Conservation (phyloP, 2,888 invertebrate genomes). For the Nomada fabriciana region DNA sequence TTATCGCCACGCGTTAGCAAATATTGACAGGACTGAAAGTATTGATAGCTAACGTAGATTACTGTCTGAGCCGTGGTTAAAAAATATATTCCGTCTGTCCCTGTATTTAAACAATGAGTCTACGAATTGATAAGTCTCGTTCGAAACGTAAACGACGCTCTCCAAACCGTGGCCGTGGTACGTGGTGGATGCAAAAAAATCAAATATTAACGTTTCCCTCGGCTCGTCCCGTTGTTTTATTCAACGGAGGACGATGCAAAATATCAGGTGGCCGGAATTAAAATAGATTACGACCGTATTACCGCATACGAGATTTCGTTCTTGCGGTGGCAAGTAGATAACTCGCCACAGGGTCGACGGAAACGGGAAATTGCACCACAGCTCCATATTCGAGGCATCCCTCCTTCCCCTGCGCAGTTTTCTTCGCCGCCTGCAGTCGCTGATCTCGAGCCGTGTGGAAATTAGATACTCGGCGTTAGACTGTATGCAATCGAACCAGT, state of each 20-base stretch:
- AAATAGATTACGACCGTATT: constrained; percentile 53
- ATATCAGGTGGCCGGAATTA: constrained; percentile 47
- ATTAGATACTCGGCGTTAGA: constrained; percentile 41
- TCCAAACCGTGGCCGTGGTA: background rate
- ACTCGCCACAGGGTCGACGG: constrained; percentile 51
- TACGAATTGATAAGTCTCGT: constrained; percentile 23
- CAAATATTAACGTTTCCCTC: constrained; percentile 29
- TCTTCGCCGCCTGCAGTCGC: constrained; percentile 13
- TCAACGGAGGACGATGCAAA: constrained; percentile 34
- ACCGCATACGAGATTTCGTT: constrained; percentile 38
- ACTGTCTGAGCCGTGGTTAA: no score
- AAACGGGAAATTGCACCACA: constrained; percentile 65
- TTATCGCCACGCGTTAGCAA: no score
- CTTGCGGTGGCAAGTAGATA: constrained; percentile 21
- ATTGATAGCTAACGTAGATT: no score
- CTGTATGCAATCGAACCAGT: constrained; percentile 22
- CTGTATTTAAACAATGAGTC: constrained; percentile 42
- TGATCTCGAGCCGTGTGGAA: constrained; percentile 40
- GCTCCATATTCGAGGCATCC: constrained; percentile 48
- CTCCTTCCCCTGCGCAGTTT: constrained; percentile 43
- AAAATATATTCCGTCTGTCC: background rate
- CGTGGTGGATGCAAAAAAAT: background rate
- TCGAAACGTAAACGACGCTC: background rate
- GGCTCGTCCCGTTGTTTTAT: constrained; percentile 34
- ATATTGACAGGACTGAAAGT: no score